Percentiles rank a stretch among this genome's conserved stretches.
These are phyloP conservation scores for Drosophila kikkawai DNA, from an alignment of 1,140 invertebrate genomes.

Conservation along the genomic window DNA sequence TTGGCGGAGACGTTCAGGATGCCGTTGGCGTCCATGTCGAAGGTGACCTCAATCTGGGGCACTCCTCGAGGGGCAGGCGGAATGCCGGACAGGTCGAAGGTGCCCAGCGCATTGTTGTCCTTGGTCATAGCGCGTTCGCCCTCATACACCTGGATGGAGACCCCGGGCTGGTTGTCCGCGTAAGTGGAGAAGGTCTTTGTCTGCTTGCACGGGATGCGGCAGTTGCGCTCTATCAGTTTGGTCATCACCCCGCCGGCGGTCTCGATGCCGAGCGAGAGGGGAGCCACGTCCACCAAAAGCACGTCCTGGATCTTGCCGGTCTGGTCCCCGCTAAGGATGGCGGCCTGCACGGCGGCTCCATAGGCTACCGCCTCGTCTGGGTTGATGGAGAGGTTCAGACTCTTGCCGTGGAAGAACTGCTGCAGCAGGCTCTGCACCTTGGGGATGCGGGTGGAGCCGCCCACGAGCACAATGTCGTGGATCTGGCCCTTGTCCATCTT, in stretches of 20 bases:
- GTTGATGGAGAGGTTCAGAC: too few species aligned
- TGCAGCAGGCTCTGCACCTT: too few species aligned
- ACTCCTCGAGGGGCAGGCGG: conserved; percentile 1
- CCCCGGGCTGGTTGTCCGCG: conserved; percentile 1
- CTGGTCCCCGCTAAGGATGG: conserved; percentile 69
- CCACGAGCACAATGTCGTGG: too few species aligned
- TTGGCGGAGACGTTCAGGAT: conserved; percentile 3
- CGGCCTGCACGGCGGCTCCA: too few species aligned
- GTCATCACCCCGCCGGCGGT: conserved; percentile 6
- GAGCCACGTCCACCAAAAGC: conserved; percentile 2
- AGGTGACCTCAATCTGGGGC: conserved; percentile 1
- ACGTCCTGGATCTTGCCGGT: conserved; percentile 2
- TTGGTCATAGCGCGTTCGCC: background rate
- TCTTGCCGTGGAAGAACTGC: too few species aligned
- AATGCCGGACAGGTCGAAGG: background rate
- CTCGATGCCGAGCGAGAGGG: too few species aligned
- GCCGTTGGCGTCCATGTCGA: conserved; percentile 3
- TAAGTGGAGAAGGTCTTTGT: conserved; percentile 1
- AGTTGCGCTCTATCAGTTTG: conserved; percentile 4
- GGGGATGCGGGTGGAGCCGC: too few species aligned
- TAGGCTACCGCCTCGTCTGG: too few species aligned
- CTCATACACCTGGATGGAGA: background rate
- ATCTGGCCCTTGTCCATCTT: too few species aligned
- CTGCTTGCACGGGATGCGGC: conserved; percentile 3
- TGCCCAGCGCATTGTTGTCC: background rate